Conservation (phyloP, 2,113 vertebrate species). For the Grammomys surdaster region DNA sequence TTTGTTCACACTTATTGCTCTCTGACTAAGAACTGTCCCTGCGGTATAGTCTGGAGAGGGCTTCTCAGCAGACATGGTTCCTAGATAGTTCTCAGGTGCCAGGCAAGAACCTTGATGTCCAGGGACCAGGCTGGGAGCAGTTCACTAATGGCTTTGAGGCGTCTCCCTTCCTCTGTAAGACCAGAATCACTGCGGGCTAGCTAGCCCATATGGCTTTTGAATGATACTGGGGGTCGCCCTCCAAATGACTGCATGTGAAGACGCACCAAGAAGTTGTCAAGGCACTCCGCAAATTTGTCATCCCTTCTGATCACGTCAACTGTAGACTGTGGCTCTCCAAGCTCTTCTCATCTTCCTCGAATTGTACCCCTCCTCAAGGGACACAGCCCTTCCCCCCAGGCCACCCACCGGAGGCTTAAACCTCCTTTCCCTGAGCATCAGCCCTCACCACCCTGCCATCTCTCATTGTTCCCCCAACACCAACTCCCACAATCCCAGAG, state of each 20-base stretch:
- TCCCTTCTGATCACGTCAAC: not conserved
- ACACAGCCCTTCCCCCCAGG: not conserved
- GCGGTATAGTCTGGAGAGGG: not conserved
- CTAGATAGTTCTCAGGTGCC: not conserved
- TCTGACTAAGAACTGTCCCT: not conserved
- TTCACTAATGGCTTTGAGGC: not conserved
- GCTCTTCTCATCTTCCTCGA: not conserved
- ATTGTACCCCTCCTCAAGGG: not conserved
- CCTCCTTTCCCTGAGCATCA: not conserved
- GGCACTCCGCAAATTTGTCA: not conserved
- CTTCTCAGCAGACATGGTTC: not conserved
- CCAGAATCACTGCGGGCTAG: not conserved
- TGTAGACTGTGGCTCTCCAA: not conserved
- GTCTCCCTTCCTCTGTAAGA: not conserved
- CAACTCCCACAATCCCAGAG: not conserved
- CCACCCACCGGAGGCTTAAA: accelerated
- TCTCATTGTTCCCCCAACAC: not conserved
- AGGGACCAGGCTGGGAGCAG: not conserved
- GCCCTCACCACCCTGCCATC: not conserved
- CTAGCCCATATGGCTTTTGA: not conserved
- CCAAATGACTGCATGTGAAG: not conserved
- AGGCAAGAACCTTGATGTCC: not conserved
- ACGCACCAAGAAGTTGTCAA: not conserved
- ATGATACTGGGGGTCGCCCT: not conserved
- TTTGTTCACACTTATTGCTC: too few relatives aligned